Evolutionary conservation across 2,113 vertebrate species (phyloP).

Genomic region (Saccopteryx bilineata): DNA sequence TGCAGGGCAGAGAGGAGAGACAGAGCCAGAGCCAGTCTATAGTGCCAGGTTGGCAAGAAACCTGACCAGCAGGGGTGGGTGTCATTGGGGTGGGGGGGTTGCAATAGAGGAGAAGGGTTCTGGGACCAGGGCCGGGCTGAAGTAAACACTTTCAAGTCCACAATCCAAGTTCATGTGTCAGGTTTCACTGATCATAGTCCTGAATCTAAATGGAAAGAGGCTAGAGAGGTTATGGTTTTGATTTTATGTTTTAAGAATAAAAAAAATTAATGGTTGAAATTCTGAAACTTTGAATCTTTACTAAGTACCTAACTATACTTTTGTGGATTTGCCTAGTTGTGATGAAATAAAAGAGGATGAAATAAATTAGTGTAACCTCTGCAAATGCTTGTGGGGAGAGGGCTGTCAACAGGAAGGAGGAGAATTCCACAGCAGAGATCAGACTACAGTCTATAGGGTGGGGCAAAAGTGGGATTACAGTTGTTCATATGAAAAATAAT

Average conservation of each 20-base stretch:
- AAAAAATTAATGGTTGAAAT: not conserved
- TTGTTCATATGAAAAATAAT: not conserved
- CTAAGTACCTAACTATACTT: not conserved
- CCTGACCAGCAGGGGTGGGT: not conserved
- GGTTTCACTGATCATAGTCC: not conserved
- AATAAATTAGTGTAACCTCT: not conserved
- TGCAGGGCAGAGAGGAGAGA: not conserved
- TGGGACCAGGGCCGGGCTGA: not conserved
- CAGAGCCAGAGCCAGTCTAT: not conserved
- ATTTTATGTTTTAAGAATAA: slow-evolving; percentile 23
- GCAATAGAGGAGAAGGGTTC: not conserved
- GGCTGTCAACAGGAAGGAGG: not conserved
- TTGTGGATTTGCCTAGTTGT: not conserved
- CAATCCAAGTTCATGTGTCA: not conserved
- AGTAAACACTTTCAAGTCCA: not conserved
- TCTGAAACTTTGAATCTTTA: slow-evolving; percentile 21
- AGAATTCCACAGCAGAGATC: not conserved
- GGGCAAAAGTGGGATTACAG: not conserved
- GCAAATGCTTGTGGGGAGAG: not conserved
- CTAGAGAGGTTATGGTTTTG: not conserved
- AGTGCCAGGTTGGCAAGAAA: not conserved
- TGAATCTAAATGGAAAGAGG: not conserved
- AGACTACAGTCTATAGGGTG: not conserved
- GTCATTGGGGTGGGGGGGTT: not conserved
- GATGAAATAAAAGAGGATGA: not conserved